Evolutionary conservation across 2,797 vertebrate genomes (phyloP).

Genomic region (Fistularia tabacaria): DNA sequence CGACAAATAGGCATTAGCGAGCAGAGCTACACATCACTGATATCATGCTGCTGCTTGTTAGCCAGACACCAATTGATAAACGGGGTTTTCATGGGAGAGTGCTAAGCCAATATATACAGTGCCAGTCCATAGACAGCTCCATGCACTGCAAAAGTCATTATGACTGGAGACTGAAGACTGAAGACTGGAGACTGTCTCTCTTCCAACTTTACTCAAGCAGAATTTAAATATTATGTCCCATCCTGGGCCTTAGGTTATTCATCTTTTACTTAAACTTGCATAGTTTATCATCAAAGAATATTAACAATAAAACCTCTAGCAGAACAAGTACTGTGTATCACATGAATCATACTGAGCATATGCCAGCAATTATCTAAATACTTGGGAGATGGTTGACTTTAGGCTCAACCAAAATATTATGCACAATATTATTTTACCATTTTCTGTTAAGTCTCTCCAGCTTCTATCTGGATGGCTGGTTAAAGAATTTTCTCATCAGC

Average conservation of each 20-base stretch:
- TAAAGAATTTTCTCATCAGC: constrained; percentile 39
- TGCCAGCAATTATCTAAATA: constrained; percentile 43
- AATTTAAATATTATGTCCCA: constrained; percentile 11
- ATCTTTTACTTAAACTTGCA: not conserved
- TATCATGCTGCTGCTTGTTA: constrained; percentile 60
- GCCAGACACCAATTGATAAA: constrained; percentile 46
- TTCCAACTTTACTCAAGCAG: too few species aligned
- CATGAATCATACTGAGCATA: constrained; percentile 18
- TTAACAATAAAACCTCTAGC: constrained; percentile 22
- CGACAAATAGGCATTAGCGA: constrained; percentile 43
- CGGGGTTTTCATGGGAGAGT: constrained; percentile 40
- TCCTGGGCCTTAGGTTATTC: constrained; percentile 6
- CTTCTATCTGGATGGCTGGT: constrained; percentile 34
- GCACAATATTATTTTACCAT: constrained; percentile 29
- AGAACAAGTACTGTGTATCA: constrained; percentile 15
- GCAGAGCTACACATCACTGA: constrained; percentile 35
- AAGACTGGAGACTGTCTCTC: too few species aligned
- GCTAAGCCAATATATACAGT: constrained; percentile 49
- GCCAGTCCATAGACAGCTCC: constrained; percentile 30
- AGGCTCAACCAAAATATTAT: constrained; percentile 47
- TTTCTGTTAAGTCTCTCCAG: constrained; percentile 26
- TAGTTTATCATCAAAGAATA: constrained; percentile 6
- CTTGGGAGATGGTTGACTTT: constrained; percentile 25
- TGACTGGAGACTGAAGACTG: constrained; percentile 20
- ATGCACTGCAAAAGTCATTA: constrained; percentile 37